These are phyloP conservation scores for Drosophila diplacantha DNA, from an alignment of 2,888 invertebrate genomes.

Conservation along the genomic window DNA sequence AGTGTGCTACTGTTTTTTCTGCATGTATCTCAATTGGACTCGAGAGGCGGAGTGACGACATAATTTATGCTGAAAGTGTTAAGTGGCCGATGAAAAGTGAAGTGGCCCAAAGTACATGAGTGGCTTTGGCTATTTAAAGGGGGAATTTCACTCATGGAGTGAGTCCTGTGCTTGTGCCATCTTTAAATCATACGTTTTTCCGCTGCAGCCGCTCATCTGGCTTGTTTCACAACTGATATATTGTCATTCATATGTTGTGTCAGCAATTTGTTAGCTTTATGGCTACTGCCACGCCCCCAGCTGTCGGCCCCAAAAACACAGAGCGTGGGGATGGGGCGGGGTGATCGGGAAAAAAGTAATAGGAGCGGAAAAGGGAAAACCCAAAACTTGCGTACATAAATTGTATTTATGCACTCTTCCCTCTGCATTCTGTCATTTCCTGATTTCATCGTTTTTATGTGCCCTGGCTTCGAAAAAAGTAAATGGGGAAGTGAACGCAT, in stretches of 20 bases:
- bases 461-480: background rate
- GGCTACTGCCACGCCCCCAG: conserved; percentile 37
- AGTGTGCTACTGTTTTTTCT: conserved; percentile 11
- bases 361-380: conserved; percentile 20
- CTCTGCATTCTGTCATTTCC: conserved; percentile 42
- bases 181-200: conserved; percentile 25
- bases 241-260: conserved; percentile 43
- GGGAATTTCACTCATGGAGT: background rate
- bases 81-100: conserved; percentile 6
- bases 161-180: background rate
- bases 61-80: conserved; percentile 15
- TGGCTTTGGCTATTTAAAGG: background rate
- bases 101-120: conserved; percentile 2
- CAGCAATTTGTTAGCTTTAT: conserved; percentile 43
- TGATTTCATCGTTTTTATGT: conserved; percentile 29
- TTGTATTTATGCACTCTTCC: conserved; percentile 35
- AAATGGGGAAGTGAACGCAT: conserved; percentile 1
- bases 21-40: conserved; percentile 7
- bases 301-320: conserved; percentile 17
- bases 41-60: conserved; percentile 1
- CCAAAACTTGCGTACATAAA: conserved; percentile 36
- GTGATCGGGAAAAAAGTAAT: conserved; percentile 28
- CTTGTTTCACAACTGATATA: conserved; percentile 38
- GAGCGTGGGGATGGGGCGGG: background rate
- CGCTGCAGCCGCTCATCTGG: conserved; percentile 21